Evolutionary conservation across 2,797 vertebrate species (phyloP), one percentile per base, ranked within the genome.

Genomic region (Odontamblyopus rebecca): DNA sequence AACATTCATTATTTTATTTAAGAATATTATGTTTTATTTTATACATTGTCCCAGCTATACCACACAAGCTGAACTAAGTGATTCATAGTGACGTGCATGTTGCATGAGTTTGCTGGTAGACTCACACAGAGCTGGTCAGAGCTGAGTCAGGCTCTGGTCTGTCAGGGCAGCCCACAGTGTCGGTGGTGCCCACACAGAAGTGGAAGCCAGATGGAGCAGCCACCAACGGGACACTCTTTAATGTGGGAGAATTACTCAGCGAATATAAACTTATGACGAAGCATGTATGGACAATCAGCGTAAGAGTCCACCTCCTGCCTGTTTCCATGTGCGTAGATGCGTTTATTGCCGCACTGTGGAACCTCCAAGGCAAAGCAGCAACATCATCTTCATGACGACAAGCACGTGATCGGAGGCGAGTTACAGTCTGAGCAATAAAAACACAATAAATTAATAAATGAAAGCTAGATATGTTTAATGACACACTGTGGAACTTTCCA

Each of bases 131-230:
- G 68, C 83, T 75, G 84, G 79, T 86, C 82, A 79, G 77, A 71
- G 66, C 76, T 86, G 88, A 89, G 65, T 89, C 89, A 89, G 68
- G 48, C 38, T 68, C 81, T 82, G 82, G 30, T 75, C 29, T 54
- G 77, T 76, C 85, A 77, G 73, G 70, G 71, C 67, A 69, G 78
- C 81, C 77, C 82, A 82, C 79, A 67, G 86, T 4, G 44, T 48
- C 83, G 83, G 29, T 30, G 84, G 83, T 85, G 76, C 50, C 15
- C 50, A 23, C 59, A 60, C 16, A 67, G 72, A 73, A 15, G 15
- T 15, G 60, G 67, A 72, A 70, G 75, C 71, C 82, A 81, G 86
- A 79, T 84, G 88, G 61, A 62, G 19, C 76, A 63, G 54, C 76
- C 51, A 82, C 80, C n/a, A 70, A 68, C 2, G 2, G 70, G 65